Evolutionary conservation across 2,113 vertebrate genomes (phyloP), one percentile per base, ranked within the genome.

Genomic region (Bufo gargarizans): DNA sequence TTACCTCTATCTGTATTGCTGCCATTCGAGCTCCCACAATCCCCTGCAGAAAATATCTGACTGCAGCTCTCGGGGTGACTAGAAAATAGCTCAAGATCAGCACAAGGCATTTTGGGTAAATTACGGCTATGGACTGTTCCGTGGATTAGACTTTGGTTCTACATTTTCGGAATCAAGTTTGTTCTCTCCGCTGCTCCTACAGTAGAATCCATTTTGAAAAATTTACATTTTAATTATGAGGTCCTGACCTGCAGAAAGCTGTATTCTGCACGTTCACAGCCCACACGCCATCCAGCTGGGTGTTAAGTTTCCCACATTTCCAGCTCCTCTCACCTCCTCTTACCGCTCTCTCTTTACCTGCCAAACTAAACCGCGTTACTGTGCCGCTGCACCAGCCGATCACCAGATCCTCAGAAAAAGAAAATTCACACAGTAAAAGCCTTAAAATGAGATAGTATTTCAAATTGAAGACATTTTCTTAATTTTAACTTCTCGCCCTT

Each of bases 281-380:
- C 81, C 81, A 50, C 81, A 13, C 63, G 43, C 59, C 53, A 69
- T 58, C 19, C 53, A 45, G 67, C 67, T 74, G 83, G 82, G 83
- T 85, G 83, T 85, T 74, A 85, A 12, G 69, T 84, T 84, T 17
- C 53, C 65, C 72, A 33, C 50, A 82, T 82, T 63, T 45, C 59
- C 80, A 82, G 47, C 19, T 58, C 55, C 67, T 85, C 71, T 43
- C 84, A 59, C 50, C n/a, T 20, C 55, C 49, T 58, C 17, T 58
- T 10, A 85, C 53, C 50, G 6, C n/a, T 59, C 53, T 74, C 6
- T 12, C 2, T 72, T 13, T 33, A 50, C n/a, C 71, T 56, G 84
- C 84, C 84, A 85, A 76, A 43, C 50, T 43, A 45, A 58, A 45
- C 83, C 55, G 49, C 33, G 59, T 58, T 47, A n/a, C 69, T 47